phyloP scores from a whole-genome alignment of 2,113 vertebrate species.

The Orycteropus afer region DNA sequence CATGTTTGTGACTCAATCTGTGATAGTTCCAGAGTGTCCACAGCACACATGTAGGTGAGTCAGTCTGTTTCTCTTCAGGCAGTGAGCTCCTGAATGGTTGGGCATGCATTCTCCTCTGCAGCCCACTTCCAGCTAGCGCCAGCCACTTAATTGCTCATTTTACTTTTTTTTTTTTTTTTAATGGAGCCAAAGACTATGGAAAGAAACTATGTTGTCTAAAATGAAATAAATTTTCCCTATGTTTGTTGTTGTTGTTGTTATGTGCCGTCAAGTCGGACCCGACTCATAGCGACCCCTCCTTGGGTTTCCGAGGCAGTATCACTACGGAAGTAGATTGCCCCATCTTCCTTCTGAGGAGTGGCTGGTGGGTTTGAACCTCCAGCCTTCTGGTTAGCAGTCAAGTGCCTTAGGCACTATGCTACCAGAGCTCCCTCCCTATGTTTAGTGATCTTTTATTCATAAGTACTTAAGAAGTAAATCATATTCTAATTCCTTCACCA shows the following conservation, averaged over 20 bases:
- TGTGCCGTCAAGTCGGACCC: too few species aligned
- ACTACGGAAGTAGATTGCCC: too few species aligned
- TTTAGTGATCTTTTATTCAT: background rate
- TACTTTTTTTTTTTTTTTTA: background rate
- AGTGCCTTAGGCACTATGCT: too few species aligned
- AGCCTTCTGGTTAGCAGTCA: too few species aligned
- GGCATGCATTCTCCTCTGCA: background rate
- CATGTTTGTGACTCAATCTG: fast-evolving
- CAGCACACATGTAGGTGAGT: fast-evolving
- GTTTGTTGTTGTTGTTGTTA: too few species aligned
- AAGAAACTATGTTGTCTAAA: background rate
- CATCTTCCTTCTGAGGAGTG: too few species aligned
- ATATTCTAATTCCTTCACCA: fast-evolving
- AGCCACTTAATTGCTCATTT: background rate
- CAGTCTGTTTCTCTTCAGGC: fast-evolving
- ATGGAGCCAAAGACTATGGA: background rate
- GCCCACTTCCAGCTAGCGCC: background rate
- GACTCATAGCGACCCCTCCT: too few species aligned
- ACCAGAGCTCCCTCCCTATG: too few species aligned
- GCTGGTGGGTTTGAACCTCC: too few species aligned
- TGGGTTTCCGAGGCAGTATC: too few species aligned
- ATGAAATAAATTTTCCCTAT: background rate
- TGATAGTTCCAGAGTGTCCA: background rate
- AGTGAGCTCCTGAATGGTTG: background rate
- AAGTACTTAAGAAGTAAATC: background rate